Conservation (phyloP, 2,797 vertebrate species). For the Eleutherodactylus coqui region DNA sequence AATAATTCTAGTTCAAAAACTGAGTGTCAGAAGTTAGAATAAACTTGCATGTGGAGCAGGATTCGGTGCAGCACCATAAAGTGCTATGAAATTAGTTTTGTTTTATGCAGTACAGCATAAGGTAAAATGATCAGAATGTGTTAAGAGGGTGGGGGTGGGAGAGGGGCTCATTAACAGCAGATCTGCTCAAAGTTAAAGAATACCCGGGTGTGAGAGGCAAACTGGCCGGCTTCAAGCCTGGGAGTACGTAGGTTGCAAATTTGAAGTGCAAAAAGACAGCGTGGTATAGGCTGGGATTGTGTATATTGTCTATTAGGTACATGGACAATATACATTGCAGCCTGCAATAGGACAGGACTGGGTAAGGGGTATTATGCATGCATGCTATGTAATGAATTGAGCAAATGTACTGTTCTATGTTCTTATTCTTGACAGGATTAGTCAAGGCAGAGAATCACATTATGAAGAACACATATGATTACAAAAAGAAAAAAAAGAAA, state of each 20-base stretch:
- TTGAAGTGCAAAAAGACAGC: neutral
- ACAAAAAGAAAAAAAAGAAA: too few relatives aligned
- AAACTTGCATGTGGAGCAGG: neutral
- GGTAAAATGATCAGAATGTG: slow-evolving; percentile 49
- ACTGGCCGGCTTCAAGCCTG: neutral
- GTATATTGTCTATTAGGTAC: neutral
- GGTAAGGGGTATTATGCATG: slow-evolving; percentile 13
- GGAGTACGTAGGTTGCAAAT: neutral
- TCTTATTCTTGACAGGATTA: too few relatives aligned
- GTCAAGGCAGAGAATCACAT: too few relatives aligned
- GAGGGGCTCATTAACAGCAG: neutral
- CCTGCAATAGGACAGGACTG: neutral
- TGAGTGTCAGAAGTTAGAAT: neutral
- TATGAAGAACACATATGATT: too few relatives aligned
- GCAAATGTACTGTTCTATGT: neutral
- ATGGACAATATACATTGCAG: neutral
- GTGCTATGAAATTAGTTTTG: slow-evolving; percentile 18
- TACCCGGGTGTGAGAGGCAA: neutral
- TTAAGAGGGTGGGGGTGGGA: neutral
- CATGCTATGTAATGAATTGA: too few relatives aligned
- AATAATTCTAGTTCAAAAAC: neutral
- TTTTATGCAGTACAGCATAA: slow-evolving; percentile 33
- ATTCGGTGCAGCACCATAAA: neutral
- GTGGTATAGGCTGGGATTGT: neutral
- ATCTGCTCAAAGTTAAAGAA: neutral